These are phyloP conservation scores for Aurelia sp. DNA, from an alignment of 30 jellyfish, hydroid and myxozoan species.

Conservation along the genomic window DNA sequence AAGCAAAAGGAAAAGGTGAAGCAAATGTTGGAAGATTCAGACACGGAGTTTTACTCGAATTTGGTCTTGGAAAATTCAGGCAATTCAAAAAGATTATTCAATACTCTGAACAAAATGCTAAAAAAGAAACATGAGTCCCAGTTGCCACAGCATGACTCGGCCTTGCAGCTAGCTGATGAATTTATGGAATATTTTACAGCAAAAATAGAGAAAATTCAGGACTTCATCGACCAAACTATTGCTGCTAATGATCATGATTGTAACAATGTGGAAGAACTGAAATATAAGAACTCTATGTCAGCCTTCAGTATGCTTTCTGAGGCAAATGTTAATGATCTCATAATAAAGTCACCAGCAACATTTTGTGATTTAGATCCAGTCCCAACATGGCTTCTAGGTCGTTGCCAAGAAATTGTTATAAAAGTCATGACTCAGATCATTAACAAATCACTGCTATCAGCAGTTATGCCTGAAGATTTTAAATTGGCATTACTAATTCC, in stretches of 20 bases:
- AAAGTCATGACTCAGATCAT: slow-evolving; percentile 44
- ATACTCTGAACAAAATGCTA: slow-evolving; percentile 33
- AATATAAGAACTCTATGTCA: slow-evolving; percentile 27
- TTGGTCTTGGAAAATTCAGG: slow-evolving; percentile 64
- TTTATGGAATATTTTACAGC: slow-evolving; percentile 28
- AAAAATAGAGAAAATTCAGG: slow-evolving; percentile 29
- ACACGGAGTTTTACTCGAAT: slow-evolving; percentile 36
- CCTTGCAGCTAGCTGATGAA: slow-evolving; percentile 57
- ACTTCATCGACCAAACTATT: slow-evolving; percentile 16
- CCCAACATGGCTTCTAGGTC: slow-evolving; percentile 53
- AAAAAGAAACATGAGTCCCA: slow-evolving; percentile 23
- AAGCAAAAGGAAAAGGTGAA: slow-evolving; percentile 43
- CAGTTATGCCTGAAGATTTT: slow-evolving; percentile 21
- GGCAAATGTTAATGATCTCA: slow-evolving; percentile 32
- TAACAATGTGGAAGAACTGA: background rate
- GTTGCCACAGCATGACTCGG: slow-evolving; percentile 53
- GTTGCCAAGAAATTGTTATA: slow-evolving; percentile 17
- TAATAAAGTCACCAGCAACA: slow-evolving; percentile 25
- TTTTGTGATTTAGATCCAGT: slow-evolving; percentile 59
- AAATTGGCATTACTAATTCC: slow-evolving; percentile 38
- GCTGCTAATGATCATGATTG: slow-evolving; percentile 41
- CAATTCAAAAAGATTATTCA: slow-evolving; percentile 57
- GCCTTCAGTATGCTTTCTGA: slow-evolving; percentile 37
- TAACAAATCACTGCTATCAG: slow-evolving; percentile 33
- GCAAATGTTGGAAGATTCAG: slow-evolving; percentile 56